These are phyloP conservation scores for Cyphomyrus discorhynchus DNA, from an alignment of 2,113 vertebrate species.

Conservation along the genomic window DNA sequence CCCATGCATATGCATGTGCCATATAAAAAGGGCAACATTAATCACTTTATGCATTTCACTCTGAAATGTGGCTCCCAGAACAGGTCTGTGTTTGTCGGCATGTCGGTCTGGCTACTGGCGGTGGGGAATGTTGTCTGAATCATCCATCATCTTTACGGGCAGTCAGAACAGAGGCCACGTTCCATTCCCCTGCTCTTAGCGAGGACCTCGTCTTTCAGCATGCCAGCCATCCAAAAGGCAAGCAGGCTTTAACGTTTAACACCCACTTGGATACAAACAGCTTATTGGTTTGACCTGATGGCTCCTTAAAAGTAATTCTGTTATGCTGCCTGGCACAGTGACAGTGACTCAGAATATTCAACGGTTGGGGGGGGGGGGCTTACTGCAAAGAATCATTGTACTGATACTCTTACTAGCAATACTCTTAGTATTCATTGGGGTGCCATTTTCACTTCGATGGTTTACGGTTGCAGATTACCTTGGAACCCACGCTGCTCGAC, in stretches of 20 bases:
- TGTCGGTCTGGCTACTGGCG: background rate
- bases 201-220: background rate
- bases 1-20: background rate
- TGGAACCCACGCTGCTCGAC: background rate
- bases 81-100: slow-evolving; percentile 4
- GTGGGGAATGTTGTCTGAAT: background rate
- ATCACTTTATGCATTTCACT: background rate
- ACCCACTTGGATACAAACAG: background rate
- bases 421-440: background rate
- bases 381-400: background rate
- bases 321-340: background rate
- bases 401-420: background rate
- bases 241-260: background rate
- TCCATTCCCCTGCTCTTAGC: too few species aligned
- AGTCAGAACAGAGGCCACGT: background rate
- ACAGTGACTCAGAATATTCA: background rate
- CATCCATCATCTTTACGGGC: slow-evolving; percentile 8
- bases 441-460: background rate
- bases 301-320: slow-evolving; percentile 1
- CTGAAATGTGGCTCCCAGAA: background rate
- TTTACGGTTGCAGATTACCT: background rate
- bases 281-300: slow-evolving; percentile 1
- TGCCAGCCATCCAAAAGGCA: background rate
- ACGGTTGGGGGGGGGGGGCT: background rate
- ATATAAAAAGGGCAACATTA: background rate